A percentile compares a stretch with the other conserved stretches of the same genome.
These are phyloP conservation scores for Actinopyga echinites DNA, from an alignment of 53 echinoderm and acorn worm species.

Conservation along the genomic window DNA sequence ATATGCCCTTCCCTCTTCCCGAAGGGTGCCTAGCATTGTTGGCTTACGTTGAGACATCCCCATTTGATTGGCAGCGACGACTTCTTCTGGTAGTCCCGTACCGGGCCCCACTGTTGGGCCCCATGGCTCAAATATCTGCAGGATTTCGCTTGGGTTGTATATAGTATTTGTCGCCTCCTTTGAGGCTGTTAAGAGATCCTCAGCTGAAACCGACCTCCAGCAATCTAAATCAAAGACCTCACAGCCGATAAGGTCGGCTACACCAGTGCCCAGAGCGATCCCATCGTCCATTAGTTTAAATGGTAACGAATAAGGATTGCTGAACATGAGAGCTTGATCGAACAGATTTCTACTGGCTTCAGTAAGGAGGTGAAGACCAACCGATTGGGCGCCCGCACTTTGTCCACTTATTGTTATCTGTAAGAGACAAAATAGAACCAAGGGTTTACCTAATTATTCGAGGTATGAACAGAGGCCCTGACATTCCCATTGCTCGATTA, in stretches of 20 bases:
- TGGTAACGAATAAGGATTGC: no score
- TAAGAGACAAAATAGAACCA: not conserved
- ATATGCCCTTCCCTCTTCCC: not conserved
- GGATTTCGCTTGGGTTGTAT: constrained; percentile 28
- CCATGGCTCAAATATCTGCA: constrained; percentile 43
- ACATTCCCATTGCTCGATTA: no score
- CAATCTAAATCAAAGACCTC: not conserved
- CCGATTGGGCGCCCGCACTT: not conserved
- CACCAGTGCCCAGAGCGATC: no score
- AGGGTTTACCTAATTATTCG: no score
- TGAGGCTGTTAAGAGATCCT: constrained; percentile 26
- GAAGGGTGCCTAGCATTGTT: constrained; percentile 11
- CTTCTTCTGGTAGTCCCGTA: not conserved
- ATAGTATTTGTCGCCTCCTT: not conserved
- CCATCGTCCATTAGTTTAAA: no score
- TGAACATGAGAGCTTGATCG: no score
- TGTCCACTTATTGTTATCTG: constrained; percentile 5
- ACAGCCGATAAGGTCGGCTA: no score
- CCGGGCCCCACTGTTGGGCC: constrained; percentile 32
- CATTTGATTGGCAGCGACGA: constrained; percentile 12
- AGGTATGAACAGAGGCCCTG: no score
- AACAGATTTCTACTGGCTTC: not conserved
- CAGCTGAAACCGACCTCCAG: not conserved
- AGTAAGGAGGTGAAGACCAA: not conserved
- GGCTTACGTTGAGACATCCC: not conserved